Conservation (phyloP, 1,140 invertebrate species). For the Trachymyrmex septentrionalis region DNA sequence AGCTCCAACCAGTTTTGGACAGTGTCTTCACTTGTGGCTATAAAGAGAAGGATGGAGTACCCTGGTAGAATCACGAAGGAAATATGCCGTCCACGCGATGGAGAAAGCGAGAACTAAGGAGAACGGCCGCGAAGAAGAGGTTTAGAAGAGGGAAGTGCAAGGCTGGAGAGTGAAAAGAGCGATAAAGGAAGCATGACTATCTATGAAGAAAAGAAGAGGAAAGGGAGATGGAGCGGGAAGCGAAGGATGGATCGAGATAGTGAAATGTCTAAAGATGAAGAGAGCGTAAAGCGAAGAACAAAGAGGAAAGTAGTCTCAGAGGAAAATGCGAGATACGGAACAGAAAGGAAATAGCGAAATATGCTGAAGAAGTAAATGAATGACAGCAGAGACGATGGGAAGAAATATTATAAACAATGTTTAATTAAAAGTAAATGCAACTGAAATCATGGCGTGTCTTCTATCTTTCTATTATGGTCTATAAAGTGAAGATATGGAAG, state of each 20-base stretch:
- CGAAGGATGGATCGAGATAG: background rate
- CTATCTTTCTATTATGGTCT: background rate
- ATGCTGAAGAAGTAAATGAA: background rate
- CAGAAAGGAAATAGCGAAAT: background rate
- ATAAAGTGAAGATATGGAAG: conserved; percentile 17
- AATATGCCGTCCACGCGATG: conserved; percentile 27
- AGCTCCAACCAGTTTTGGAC: conserved; percentile 75
- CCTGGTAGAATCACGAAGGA: conserved; percentile 41
- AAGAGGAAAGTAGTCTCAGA: background rate
- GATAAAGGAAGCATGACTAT: conserved; percentile 8
- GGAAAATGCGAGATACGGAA: background rate
- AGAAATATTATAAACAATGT: background rate
- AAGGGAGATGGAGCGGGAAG: background rate
- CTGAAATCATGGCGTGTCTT: background rate
- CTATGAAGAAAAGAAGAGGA: background rate
- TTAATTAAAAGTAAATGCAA: conserved; percentile 7
- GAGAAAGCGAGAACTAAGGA: conserved; percentile 45
- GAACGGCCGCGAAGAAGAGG: conserved; percentile 33
- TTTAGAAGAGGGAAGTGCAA: conserved; percentile 10
- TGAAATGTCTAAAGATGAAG: background rate
- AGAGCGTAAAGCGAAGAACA: background rate
- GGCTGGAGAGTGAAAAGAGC: conserved; percentile 45
- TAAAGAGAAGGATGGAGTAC: conserved; percentile 57
- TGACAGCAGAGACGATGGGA: background rate
- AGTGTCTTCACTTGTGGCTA: conserved; percentile 65